Conservation (phyloP, 2,888 invertebrate genomes). For the Gasteruption jaculator region DNA sequence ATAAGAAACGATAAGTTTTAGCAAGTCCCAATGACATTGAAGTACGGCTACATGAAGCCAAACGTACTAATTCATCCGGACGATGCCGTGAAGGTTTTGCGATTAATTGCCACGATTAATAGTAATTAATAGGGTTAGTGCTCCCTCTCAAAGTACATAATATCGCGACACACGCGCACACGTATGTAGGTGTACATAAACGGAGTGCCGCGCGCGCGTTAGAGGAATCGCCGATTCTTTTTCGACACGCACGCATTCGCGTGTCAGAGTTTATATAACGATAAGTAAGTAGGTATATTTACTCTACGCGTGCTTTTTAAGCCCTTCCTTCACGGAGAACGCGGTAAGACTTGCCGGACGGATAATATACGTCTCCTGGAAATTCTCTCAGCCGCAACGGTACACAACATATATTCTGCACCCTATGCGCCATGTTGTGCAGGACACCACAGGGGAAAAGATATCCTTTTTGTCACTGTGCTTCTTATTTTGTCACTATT, state of each 20-base stretch:
- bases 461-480: too few species aligned
- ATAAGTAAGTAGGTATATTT: neutral
- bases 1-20: constrained; percentile 27
- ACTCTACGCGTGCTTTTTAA: constrained; percentile 23
- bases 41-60: constrained; percentile 20
- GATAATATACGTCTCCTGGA: too few species aligned
- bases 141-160: too few species aligned
- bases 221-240: constrained; percentile 10
- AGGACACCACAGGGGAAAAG: too few species aligned
- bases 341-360: too few species aligned
- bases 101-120: constrained; percentile 44
- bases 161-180: constrained; percentile 26
- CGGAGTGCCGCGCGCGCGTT: constrained; percentile 18
- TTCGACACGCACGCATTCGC: constrained; percentile 4
- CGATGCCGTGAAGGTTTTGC: constrained; percentile 27
- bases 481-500: too few species aligned
- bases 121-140: constrained; percentile 43
- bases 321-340: constrained; percentile 18
- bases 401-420: too few species aligned
- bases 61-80: constrained; percentile 29
- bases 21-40: constrained; percentile 24
- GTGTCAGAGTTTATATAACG: constrained; percentile 4
- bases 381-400: too few species aligned
- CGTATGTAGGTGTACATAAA: constrained; percentile 29
- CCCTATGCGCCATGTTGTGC: too few species aligned